phyloP scores from a whole-genome alignment of 2,113 vertebrate species.

The Nesogale talazaci region DNA sequence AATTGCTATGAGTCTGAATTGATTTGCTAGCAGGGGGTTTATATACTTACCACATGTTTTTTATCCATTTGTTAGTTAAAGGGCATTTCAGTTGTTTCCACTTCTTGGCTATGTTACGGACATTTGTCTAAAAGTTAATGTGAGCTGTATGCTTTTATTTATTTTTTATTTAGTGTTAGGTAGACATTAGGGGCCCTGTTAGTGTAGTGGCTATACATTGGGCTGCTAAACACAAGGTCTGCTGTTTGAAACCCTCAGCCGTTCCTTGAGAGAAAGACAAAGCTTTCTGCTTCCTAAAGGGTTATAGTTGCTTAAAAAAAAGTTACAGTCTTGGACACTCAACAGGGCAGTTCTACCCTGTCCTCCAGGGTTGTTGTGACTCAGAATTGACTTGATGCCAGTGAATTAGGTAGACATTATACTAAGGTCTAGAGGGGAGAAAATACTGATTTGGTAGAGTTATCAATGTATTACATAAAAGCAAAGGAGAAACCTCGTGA shows the following conservation, averaged over 20 bases:
- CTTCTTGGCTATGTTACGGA: neutral
- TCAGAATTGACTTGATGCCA: neutral
- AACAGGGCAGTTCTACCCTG: neutral
- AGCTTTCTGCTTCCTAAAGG: too few species aligned
- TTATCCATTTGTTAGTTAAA: slow-evolving; percentile 10
- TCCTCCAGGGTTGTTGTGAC: neutral
- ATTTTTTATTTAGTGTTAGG: neutral
- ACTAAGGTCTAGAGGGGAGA: neutral
- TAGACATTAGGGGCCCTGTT: neutral
- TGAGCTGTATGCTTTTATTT: neutral
- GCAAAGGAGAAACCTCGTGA: neutral
- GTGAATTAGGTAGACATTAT: neutral
- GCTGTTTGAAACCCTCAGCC: neutral
- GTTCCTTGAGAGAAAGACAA: neutral
- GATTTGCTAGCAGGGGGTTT: neutral
- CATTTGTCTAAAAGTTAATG: slow-evolving; percentile 18
- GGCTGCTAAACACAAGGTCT: neutral
- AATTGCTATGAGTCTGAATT: too few species aligned
- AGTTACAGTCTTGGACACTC: neutral
- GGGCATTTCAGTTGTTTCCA: slow-evolving; percentile 9
- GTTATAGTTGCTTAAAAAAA: neutral
- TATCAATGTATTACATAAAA: slow-evolving; percentile 31
- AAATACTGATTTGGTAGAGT: neutral
- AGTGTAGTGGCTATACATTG: neutral
- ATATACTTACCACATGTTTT: neutral